Conservation (phyloP, 2,888 invertebrate genomes). For the Drosophila melanosoma region DNA sequence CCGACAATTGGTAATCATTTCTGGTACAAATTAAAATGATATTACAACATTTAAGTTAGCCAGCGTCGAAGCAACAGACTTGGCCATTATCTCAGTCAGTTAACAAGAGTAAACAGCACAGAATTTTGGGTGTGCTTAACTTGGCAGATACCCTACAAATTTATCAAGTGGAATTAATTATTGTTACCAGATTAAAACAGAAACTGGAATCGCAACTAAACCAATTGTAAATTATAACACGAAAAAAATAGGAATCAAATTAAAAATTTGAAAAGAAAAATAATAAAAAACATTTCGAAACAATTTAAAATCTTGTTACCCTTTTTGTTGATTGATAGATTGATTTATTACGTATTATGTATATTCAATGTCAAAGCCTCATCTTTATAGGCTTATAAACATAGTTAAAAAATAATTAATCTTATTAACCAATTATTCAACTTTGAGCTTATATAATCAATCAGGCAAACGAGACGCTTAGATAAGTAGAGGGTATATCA, state of each 20-base stretch:
- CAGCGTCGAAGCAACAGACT: constrained; percentile 49
- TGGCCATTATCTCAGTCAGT: constrained; percentile 43
- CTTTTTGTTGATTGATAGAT: not conserved
- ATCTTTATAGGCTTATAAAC: not conserved
- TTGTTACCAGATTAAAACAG: not conserved
- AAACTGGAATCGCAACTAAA: not conserved
- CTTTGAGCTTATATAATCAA: not conserved
- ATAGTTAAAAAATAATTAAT: not conserved
- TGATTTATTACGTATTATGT: no score
- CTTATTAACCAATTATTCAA: not conserved
- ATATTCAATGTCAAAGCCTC: not conserved
- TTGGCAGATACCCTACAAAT: constrained; percentile 3
- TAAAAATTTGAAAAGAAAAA: not conserved
- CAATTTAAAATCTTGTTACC: not conserved
- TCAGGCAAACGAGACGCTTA: not conserved
- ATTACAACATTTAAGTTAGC: constrained; percentile 72
- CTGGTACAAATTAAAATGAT: constrained; percentile 75
- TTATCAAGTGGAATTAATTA: not conserved
- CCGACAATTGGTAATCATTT: constrained; percentile 75
- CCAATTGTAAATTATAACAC: not conserved
- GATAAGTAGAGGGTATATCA: constrained; percentile 37
- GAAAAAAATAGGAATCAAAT: not conserved
- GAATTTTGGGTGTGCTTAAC: constrained; percentile 7
- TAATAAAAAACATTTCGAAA: not conserved
- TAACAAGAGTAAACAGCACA: constrained; percentile 41